Evolutionary conservation across 2,113 vertebrate genomes (phyloP), one percentile per base, ranked within the genome.

Genomic region (Oreochromis aureus): DNA sequence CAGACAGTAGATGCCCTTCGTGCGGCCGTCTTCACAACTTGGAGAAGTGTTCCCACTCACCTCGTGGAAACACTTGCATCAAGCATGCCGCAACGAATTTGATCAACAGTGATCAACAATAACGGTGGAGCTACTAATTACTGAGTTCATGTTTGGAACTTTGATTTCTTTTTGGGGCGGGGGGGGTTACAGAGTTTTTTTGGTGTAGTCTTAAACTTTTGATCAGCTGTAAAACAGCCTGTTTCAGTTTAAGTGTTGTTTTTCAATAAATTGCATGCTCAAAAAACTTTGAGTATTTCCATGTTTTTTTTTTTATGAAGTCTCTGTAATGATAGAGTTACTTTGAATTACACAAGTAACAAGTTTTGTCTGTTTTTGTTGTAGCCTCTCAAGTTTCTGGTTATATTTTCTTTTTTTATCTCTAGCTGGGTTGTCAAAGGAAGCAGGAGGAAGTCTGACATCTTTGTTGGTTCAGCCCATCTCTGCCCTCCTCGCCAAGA

Each of bases 381-480:
- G 16, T 32, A 51, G 73, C 10, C 27, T 51, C 27, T 11, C 19
- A 48, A 9, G 10, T 85, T 36, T 80, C 22, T 88, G 36, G 30
- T 46, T 71, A 6, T 88, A 19, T 61, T 53, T 10, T 83, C 4
- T 90, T 12, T 36, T 92, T 85, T 83, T 81, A 7, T 24, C 82
- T 86, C 34, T 59, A 96, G 96, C 61, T 94, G 97, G 96, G 66
- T 96, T 94, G 92, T 96, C 96, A 87, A 96, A 96, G 86, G 96
- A 96, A 30, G 93, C 91, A 54, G 94, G 53, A 8, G 51, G 53
- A 44, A 97, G 96, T 92, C 94, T 98, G 86, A 98, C 98, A 2
- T 94, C 95, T 1, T 83, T 99, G 34, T 84, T 99, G 82, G 98
- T 99, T 5, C 98, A 99, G 92, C 98, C 98, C 41, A 95, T 99